Base-by-base conservation (phyloP, 2,888 invertebrate species). In the Nemotelus pantherinus region DNA sequence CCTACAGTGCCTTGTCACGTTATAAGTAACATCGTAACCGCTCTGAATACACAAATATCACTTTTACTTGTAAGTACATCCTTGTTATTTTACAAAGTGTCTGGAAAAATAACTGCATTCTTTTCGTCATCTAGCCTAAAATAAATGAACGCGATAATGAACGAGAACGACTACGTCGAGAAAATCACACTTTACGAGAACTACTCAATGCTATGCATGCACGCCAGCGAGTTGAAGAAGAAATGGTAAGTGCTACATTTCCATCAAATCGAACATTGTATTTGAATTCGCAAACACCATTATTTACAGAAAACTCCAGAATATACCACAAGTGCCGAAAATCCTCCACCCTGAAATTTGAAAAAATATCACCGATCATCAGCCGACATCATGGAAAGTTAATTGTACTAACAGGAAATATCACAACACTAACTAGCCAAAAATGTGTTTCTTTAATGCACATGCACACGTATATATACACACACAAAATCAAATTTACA, bases 91-190 rank as follows among this genome's bases (percentile, higher is more conserved):
- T 53, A 10, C 10, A 53, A 10, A 10, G 53, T 53, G 6, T 53
- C 10, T 53, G 53, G 10, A 53, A 53, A 7, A 58, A 71, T 79
- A 68, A 48, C 44, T 39, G 39, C 7, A 5, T 63, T 7, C 3
- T 10, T 77, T 77, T 77, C 79, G 79, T 65, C 74, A 83, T 85
- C 4, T 83, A 94, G 94, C 92, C 91, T 86, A 90, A 93, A 83
- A 90, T 94, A 79, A 92, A 92, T 86, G 91, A 92, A 83, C 89
- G 92, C 82, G 94, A 94, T 85, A 93, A 93, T 83, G 94, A 94
- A 85, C 89, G 93, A 77, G 93, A 93, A 83, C 89, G 91, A 82
- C 87, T 94, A 83, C 89, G 94, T 57, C 91, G 91, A 81, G 94
- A 94, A 85, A 87, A 94, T 83, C 91, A 92, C 83, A 90, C 90